Evolutionary conservation across 1,140 invertebrate genomes (phyloP).

Genomic region (Lysiphlebus fabarum): DNA sequence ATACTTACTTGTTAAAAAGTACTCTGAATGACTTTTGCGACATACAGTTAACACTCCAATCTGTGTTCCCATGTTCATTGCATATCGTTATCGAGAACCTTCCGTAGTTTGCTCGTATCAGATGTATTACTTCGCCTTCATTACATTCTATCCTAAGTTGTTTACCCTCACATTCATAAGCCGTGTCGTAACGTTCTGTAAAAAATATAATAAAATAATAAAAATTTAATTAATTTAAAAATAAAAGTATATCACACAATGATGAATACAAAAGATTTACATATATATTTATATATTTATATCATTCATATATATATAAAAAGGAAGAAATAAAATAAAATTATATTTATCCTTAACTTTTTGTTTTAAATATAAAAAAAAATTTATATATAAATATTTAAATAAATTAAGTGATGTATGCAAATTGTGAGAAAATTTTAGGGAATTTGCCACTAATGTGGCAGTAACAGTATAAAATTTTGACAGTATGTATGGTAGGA

Average conservation of each 20-base stretch:
- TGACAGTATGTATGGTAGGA: constrained; percentile 9
- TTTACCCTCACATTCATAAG: constrained; percentile 91
- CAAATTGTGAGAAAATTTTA: constrained; percentile 20
- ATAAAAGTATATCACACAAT: too few relatives aligned
- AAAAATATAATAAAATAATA: constrained; percentile 41
- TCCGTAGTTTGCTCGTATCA: constrained; percentile 93
- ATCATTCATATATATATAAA: too few relatives aligned
- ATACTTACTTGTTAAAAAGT: constrained; percentile 71
- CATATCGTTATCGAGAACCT: constrained; percentile 94
- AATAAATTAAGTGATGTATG: constrained; percentile 6
- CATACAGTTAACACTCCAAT: constrained; percentile 96
- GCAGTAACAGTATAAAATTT: constrained; percentile 19
- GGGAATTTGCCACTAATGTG: constrained; percentile 21
- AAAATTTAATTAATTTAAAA: constrained; percentile 5
- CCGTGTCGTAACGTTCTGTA: constrained; percentile 80
- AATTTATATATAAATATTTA: not conserved
- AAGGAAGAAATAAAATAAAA: not conserved
- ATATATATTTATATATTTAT: too few relatives aligned
- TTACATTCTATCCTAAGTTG: constrained; percentile 83
- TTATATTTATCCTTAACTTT: too few relatives aligned
- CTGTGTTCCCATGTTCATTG: constrained; percentile 93
- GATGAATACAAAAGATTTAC: constrained; percentile 17
- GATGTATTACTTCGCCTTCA: constrained; percentile 81
- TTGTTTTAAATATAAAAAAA: not conserved
- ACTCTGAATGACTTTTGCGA: constrained; percentile 77